phyloP scores from a whole-genome alignment of 2,797 vertebrate genomes.

The Anguilla obscura region DNA sequence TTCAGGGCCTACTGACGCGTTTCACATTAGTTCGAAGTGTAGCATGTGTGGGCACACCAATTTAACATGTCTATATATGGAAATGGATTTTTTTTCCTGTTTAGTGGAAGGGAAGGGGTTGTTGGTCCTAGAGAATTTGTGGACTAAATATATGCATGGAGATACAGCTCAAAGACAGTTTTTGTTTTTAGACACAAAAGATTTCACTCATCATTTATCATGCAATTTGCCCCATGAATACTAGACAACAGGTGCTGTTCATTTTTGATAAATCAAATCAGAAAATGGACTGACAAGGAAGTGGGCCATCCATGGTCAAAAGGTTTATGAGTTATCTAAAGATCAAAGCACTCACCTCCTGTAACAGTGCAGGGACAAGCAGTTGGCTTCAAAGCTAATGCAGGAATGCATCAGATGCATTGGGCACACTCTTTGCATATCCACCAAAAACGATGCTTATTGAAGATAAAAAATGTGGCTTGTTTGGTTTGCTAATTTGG shows the following conservation, averaged over 20 bases:
- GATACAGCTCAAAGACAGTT: not conserved
- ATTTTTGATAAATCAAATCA: not conserved
- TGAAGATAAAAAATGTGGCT: not conserved
- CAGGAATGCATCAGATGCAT: not conserved
- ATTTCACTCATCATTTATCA: not conserved
- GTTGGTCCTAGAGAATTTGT: not conserved
- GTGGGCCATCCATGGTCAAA: not conserved
- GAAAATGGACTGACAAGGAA: not conserved
- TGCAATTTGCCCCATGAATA: not conserved
- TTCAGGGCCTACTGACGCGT: not conserved
- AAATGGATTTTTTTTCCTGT: not conserved
- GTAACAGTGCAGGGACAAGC: not conserved
- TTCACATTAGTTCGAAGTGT: not conserved
- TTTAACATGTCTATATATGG: slow-evolving; percentile 1
- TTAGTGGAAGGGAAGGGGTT: not conserved
- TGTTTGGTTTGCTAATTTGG: not conserved
- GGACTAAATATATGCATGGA: not conserved
- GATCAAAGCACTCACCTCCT: not conserved
- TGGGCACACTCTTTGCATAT: no score
- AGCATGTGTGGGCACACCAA: not conserved
- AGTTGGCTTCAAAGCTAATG: not conserved
- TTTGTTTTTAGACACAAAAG: not conserved
- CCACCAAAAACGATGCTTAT: not conserved
- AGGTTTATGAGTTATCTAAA: not conserved
- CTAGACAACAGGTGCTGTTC: not conserved